These are phyloP conservation scores for Nothocercus julius DNA, from an alignment of 2,113 vertebrate species.

Conservation along the genomic window DNA sequence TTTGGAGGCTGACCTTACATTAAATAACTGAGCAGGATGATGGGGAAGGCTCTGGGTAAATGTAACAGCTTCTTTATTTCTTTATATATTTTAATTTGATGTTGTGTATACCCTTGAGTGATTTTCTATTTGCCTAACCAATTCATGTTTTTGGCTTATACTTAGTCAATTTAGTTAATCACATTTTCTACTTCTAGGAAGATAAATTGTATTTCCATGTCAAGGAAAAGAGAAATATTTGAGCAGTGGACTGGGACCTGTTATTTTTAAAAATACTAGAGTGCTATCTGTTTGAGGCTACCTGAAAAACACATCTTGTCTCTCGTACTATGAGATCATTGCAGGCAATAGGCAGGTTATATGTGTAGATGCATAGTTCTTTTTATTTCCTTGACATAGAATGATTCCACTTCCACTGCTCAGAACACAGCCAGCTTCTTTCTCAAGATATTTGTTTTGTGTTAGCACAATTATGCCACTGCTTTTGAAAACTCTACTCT, in stretches of 20 bases:
- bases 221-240: background rate
- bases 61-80: background rate
- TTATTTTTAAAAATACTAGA: background rate
- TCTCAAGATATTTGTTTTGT: background rate
- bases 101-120: background rate
- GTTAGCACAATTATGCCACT: background rate
- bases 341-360: background rate
- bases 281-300: background rate
- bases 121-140: conserved; percentile 2
- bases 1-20: background rate
- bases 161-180: background rate
- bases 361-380: background rate
- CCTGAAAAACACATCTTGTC: background rate
- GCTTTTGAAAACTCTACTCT: background rate
- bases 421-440: background rate
- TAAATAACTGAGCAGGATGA: background rate
- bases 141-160: background rate
- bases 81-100: background rate
- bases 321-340: background rate
- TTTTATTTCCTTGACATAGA: background rate
- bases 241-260: background rate
- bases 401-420: background rate
- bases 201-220: background rate
- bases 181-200: background rate
- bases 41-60: background rate